Percentiles rank a stretch among this genome's conserved stretches.
phyloP scores from a whole-genome alignment of 2,888 invertebrate species.

The Yponomeuta cagnagella region DNA sequence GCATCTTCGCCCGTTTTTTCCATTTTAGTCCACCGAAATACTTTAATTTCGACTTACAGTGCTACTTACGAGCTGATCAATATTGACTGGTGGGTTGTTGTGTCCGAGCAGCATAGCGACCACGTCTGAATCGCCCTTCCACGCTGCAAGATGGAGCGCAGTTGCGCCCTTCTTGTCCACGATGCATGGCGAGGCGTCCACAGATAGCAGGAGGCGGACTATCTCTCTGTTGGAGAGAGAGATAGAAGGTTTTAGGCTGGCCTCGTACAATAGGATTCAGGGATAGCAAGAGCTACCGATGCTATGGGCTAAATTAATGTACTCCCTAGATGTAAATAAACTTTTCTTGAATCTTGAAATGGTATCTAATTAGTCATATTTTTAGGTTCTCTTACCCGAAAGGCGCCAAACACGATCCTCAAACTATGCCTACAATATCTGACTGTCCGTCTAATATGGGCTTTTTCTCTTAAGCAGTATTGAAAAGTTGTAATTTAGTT shows the following conservation, averaged over 20 bases:
- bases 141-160: constrained; percentile 94
- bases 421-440: too few species aligned
- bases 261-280: neutral
- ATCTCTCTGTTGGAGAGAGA: constrained; percentile 79
- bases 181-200: constrained; percentile 92
- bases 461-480: too few species aligned
- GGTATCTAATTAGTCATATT: too few species aligned
- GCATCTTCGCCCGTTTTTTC: neutral
- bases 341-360: too few species aligned
- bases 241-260: neutral
- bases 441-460: too few species aligned
- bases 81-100: constrained; percentile 88
- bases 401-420: too few species aligned
- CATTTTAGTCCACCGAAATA: neutral
- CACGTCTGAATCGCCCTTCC: constrained; percentile 94
- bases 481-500: too few species aligned
- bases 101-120: constrained; percentile 88
- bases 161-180: constrained; percentile 94
- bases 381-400: too few species aligned
- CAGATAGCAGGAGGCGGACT: constrained; percentile 86
- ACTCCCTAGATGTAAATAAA: constrained; percentile 7
- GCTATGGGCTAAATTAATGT: neutral
- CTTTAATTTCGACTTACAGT: neutral
- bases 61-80: constrained; percentile 85
- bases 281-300: too few species aligned